Evolutionary conservation across 2,888 invertebrate species (phyloP).

Genomic region (Phragmatobia fuliginosa): DNA sequence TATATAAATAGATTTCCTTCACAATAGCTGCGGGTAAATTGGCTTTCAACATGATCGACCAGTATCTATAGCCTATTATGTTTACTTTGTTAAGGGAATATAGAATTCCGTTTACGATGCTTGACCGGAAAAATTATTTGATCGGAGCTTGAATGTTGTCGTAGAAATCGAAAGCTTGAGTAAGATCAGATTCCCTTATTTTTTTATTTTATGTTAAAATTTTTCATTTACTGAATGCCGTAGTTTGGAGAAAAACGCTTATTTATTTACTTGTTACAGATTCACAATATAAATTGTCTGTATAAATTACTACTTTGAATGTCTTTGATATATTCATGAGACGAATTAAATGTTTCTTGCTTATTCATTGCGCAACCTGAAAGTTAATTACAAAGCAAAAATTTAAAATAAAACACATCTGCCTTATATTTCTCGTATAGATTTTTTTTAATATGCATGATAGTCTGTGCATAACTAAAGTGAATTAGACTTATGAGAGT

Average conservation of each 20-base stretch:
- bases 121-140: slow-evolving; percentile 29
- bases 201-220: slow-evolving; percentile 24
- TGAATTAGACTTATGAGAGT: no score
- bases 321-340: background rate
- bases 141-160: slow-evolving; percentile 23
- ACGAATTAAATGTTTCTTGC: background rate
- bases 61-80: slow-evolving; percentile 23
- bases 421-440: no score
- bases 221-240: slow-evolving; percentile 7
- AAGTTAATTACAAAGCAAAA: background rate
- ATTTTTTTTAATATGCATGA: no score
- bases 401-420: background rate
- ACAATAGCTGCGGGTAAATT: slow-evolving; percentile 30
- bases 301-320: slow-evolving; percentile 4
- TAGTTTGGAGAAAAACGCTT: slow-evolving; percentile 12
- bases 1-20: slow-evolving; percentile 28
- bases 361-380: background rate
- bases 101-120: slow-evolving; percentile 20
- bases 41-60: slow-evolving; percentile 33
- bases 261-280: slow-evolving; percentile 10
- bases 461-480: no score
- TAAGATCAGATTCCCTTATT: slow-evolving; percentile 21
- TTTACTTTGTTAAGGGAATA: slow-evolving; percentile 4
- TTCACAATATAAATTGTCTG: slow-evolving; percentile 9
- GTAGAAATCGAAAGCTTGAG: slow-evolving; percentile 16